Conservation (phyloP, 2,888 invertebrate genomes). For the Caprella mutica region DNA sequence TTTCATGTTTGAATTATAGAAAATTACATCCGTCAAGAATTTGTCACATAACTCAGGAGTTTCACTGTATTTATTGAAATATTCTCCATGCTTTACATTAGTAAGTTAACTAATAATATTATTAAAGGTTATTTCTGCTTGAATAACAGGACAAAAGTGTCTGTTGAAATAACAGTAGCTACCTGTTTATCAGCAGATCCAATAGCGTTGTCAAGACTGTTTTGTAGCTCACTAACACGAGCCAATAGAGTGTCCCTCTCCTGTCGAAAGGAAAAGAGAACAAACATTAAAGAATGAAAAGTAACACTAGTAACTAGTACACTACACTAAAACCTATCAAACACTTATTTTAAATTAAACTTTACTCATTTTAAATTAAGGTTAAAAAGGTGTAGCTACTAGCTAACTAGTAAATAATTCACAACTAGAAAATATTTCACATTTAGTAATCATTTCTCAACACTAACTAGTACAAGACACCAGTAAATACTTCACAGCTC, state of each 20-base stretch:
- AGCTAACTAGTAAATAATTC: not conserved
- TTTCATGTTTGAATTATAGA: too few relatives aligned
- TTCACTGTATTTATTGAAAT: too few relatives aligned
- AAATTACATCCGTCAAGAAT: too few relatives aligned
- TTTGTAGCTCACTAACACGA: not conserved
- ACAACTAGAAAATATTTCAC: not conserved
- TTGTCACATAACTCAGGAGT: too few relatives aligned
- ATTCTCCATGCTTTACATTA: too few relatives aligned
- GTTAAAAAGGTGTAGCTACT: not conserved
- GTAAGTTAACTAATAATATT: too few relatives aligned
- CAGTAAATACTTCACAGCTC: too few relatives aligned
- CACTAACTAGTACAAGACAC: too few relatives aligned
- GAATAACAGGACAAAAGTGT: too few relatives aligned
- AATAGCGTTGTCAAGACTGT: not conserved
- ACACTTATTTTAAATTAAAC: not conserved
- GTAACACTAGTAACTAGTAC: too few relatives aligned
- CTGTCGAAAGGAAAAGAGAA: not conserved
- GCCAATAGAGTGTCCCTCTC: slow-evolving; percentile 2
- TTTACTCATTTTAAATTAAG: not conserved
- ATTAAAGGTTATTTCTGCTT: too few relatives aligned
- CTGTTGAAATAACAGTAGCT: not conserved
- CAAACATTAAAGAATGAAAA: too few relatives aligned
- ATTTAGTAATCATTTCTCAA: not conserved
- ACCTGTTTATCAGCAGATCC: not conserved
- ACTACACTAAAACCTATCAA: not conserved